Evolutionary conservation across 1,140 invertebrate species (phyloP), one percentile per base, ranked within the genome.

Genomic region (Conus betulinus): DNA sequence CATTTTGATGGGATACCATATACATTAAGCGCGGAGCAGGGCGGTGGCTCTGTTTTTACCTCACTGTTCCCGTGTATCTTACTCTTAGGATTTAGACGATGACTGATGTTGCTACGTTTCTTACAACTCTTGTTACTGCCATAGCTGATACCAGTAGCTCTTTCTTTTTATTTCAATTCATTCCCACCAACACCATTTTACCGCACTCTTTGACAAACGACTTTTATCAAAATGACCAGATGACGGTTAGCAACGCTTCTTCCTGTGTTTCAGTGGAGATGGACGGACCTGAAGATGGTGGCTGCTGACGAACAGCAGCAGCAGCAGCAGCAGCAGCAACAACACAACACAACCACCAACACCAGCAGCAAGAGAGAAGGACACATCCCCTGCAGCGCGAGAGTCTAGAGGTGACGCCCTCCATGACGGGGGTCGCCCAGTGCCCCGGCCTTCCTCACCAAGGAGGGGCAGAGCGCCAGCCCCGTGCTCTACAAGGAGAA

Each of bases 391-490:
- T 0, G 6, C 67, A 71, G 67, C 67, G 11, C 13, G 57, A 85
- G 53, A 87, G 60, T 23, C 88, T 89, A 85, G 90, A 91, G 11
- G 88, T 88, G 67, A 20, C 67, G 20, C 74, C 87, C 23, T 83
- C 83, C 39, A 52, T 91, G 63, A 84, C 89, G 5, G 87, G 87
- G 79, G 4, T 91, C 90, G 3, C 90, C 90, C 17, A 89, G 88
- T 57, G 90, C 89, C 5, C 90, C 90, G 60, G 90, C 88, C 25
- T 89, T 85, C 87, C 88, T 91, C 13, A 89, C 87, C 63, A 89
- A 89, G 74, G 87, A 85, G 67, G 87, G 85, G 5, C 67, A 71
- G 51, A 55, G 27, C 4, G 79, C 27, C 55, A 84, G 85, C 83
- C 88, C 88, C 13, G 76, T 87, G 17, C 78, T 84, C 11, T 82